Evolutionary conservation across 1,140 invertebrate genomes (phyloP).

Genomic region (Neodiprion virginianus): DNA sequence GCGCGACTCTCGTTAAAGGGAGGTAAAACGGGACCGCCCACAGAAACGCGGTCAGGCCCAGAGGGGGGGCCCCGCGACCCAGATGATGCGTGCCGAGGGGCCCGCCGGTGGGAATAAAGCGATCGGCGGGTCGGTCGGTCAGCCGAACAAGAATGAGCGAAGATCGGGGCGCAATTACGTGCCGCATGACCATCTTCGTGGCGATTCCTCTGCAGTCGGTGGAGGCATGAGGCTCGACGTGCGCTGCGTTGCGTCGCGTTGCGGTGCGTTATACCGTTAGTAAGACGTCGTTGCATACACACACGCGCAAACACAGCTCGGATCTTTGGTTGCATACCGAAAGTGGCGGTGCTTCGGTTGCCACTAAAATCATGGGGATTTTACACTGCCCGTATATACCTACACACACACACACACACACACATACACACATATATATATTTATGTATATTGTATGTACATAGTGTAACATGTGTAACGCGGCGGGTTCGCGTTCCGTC

Average conservation of each 20-base stretch:
- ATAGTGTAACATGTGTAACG: neutral
- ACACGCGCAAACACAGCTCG: no score
- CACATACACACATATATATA: no score
- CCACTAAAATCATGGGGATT: constrained; percentile 54
- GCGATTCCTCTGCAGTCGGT: neutral
- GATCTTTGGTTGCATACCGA: constrained; percentile 41
- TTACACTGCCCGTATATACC: constrained; percentile 27
- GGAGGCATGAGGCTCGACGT: neutral
- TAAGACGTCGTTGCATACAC: no score
- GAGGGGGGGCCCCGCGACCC: neutral
- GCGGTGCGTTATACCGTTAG: constrained; percentile 17
- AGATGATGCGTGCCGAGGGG: constrained; percentile 7
- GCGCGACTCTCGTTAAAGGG: constrained; percentile 10
- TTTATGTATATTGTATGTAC: no score
- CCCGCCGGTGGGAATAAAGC: neutral
- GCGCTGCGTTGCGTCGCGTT: neutral
- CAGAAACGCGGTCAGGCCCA: constrained; percentile 7
- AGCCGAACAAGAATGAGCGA: neutral
- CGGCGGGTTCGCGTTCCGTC: constrained; percentile 22
- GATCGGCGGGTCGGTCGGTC: neutral
- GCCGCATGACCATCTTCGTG: neutral
- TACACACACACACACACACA: constrained; percentile 17
- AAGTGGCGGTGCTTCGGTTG: constrained; percentile 49
- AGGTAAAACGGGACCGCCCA: constrained; percentile 19
- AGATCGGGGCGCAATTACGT: neutral